Evolutionary conservation across 2,888 invertebrate species (phyloP).

Genomic region (Furcula furcula): DNA sequence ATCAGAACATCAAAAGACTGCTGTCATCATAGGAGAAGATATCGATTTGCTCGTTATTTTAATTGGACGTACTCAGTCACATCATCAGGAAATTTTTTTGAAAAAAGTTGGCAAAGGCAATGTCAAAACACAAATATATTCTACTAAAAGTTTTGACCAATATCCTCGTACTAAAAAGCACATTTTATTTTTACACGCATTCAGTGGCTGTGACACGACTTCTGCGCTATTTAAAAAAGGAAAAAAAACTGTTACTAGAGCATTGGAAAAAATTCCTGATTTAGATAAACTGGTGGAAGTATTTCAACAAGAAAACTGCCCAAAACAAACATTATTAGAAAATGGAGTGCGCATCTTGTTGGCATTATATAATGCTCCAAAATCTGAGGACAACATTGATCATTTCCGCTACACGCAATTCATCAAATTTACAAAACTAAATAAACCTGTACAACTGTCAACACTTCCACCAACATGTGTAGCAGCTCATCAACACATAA

Average conservation of each 20-base stretch:
- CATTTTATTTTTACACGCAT: slow-evolving; percentile 31
- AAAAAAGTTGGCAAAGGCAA: slow-evolving; percentile 48
- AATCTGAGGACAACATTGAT: too few relatives aligned
- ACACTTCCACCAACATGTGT: too few relatives aligned
- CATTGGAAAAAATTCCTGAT: slow-evolving; percentile 22
- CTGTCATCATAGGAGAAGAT: too few relatives aligned
- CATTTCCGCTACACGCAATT: too few relatives aligned
- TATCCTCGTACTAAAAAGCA: slow-evolving; percentile 33
- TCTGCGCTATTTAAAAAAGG: slow-evolving; percentile 31
- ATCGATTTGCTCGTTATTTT: slow-evolving; percentile 47
- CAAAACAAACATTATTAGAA: slow-evolving; percentile 33
- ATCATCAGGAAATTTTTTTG: slow-evolving; percentile 36
- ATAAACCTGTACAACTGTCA: too few relatives aligned
- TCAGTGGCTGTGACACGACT: slow-evolving; percentile 33
- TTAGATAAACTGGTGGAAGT: slow-evolving; percentile 30
- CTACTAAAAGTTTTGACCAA: slow-evolving; percentile 40
- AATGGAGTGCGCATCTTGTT: slow-evolving; percentile 29
- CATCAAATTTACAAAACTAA: too few relatives aligned
- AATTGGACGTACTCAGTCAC: slow-evolving; percentile 39
- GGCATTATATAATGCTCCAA: too few relatives aligned
- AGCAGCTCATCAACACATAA: too few relatives aligned
- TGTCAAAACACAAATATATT: slow-evolving; percentile 42
- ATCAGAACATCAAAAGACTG: too few relatives aligned
- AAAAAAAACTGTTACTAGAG: slow-evolving; percentile 31
- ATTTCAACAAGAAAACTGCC: slow-evolving; percentile 46